These are phyloP conservation scores for Operophtera brumata DNA, from an alignment of 2,888 invertebrate species.

Conservation along the genomic window DNA sequence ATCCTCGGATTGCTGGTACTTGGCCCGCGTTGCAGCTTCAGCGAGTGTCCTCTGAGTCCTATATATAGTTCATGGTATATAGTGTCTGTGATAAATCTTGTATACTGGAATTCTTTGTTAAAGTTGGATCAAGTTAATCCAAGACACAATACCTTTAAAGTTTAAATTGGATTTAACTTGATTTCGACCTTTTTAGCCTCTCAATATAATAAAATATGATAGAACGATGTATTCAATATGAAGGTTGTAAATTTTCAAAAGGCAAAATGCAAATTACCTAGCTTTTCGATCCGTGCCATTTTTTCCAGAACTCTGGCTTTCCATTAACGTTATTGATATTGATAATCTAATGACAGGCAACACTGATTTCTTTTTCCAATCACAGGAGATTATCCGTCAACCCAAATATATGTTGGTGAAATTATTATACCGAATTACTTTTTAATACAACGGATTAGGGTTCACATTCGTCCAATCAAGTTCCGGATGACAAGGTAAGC, in stretches of 20 bases:
- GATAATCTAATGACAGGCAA: slow-evolving; percentile 27
- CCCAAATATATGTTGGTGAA: background rate
- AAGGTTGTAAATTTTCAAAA: background rate
- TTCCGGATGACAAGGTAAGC: slow-evolving; percentile 50
- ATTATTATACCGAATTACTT: slow-evolving; percentile 24
- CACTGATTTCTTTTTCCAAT: slow-evolving; percentile 31
- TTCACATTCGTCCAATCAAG: slow-evolving; percentile 46
- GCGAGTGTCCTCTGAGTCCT: too few relatives aligned
- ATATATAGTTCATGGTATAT: too few relatives aligned
- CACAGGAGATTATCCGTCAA: slow-evolving; percentile 26
- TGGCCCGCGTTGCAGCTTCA: too few relatives aligned
- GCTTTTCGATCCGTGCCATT: background rate
- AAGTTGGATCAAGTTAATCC: too few relatives aligned
- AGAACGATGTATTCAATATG: too few relatives aligned
- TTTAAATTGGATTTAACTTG: too few relatives aligned
- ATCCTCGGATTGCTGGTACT: too few relatives aligned
- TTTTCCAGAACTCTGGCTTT: slow-evolving; percentile 3
- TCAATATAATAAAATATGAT: too few relatives aligned
- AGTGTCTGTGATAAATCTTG: too few relatives aligned
- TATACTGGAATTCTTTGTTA: too few relatives aligned
- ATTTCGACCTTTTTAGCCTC: too few relatives aligned
- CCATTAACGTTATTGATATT: slow-evolving; percentile 20
- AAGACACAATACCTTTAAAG: too few relatives aligned
- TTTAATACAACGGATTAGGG: slow-evolving; percentile 42
- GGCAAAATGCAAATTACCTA: background rate